Conservation (phyloP, 2,113 vertebrate genomes). For the Chamaetylas fuelleborni region DNA sequence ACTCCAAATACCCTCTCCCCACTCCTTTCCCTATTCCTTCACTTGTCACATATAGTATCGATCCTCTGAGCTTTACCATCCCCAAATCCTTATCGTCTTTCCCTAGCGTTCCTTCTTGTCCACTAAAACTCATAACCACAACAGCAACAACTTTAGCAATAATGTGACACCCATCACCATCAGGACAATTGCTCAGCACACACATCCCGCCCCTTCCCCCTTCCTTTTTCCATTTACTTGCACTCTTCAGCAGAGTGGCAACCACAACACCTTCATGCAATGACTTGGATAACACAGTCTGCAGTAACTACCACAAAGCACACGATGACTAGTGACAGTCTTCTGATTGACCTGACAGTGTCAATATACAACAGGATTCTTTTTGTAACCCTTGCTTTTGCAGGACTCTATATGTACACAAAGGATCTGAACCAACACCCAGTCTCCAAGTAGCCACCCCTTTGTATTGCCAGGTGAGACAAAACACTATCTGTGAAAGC, state of each 20-base stretch:
- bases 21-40: neutral
- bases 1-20: neutral
- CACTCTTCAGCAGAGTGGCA: neutral
- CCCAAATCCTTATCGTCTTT: neutral
- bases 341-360: neutral
- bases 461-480: neutral
- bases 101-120: neutral
- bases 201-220: neutral
- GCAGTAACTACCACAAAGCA: neutral
- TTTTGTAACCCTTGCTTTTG: neutral
- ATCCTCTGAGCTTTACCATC: neutral
- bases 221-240: neutral
- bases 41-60: neutral
- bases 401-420: neutral
- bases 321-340: neutral
- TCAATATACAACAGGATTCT: neutral
- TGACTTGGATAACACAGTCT: neutral
- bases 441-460: neutral
- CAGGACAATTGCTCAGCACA: accelerated
- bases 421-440: neutral
- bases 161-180: neutral
- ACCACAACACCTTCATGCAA: neutral
- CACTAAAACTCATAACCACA: neutral
- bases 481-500: neutral
- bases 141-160: neutral